A percentile compares a stretch with the other conserved stretches of the same genome.
Conservation (phyloP, 2,888 invertebrate species). For the Lingula anatina region DNA sequence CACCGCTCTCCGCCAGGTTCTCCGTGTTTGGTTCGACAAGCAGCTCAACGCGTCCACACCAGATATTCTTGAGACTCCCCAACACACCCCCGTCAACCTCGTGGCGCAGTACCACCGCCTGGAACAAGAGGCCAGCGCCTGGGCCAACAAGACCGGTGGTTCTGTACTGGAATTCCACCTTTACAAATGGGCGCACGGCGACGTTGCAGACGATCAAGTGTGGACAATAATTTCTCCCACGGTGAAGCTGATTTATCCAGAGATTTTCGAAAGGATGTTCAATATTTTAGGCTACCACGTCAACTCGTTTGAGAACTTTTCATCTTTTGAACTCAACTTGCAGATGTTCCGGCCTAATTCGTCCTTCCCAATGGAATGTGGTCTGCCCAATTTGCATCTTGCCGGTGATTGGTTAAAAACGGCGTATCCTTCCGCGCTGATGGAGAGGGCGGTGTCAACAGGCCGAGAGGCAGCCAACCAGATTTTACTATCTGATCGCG, state of each 20-base stretch:
- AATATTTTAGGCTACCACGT: conserved; percentile 6
- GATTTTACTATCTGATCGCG: conserved; percentile 5
- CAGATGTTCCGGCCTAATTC: conserved; percentile 2
- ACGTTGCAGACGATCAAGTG: conserved; percentile 5
- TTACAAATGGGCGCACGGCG: conserved; percentile 6
- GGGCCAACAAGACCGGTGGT: conserved; percentile 8
- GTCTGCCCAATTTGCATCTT: conserved; percentile 4
- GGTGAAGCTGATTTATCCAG: conserved; percentile 8
- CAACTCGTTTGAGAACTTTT: conserved; percentile 7
- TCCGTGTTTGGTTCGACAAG: conserved; percentile 9
- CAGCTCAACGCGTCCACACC: conserved; percentile 5
- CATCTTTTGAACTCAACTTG: conserved; percentile 5
- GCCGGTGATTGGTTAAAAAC: conserved; percentile 11
- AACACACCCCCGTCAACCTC: conserved; percentile 8
- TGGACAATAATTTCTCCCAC: conserved; percentile 6
- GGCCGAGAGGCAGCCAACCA: conserved; percentile 11
- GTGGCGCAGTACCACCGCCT: conserved; percentile 9
- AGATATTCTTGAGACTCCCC: conserved; percentile 9
- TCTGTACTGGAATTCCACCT: conserved; percentile 11
- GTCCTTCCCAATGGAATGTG: background rate
- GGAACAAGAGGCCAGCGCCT: conserved; percentile 7
- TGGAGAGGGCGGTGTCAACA: conserved; percentile 11
- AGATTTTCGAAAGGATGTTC: conserved; percentile 8
- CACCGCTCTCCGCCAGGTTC: background rate
- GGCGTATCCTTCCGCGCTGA: conserved; percentile 7